These are phyloP conservation scores for Pteruthius melanotis DNA, from an alignment of 2,113 vertebrate genomes.

Conservation along the genomic window DNA sequence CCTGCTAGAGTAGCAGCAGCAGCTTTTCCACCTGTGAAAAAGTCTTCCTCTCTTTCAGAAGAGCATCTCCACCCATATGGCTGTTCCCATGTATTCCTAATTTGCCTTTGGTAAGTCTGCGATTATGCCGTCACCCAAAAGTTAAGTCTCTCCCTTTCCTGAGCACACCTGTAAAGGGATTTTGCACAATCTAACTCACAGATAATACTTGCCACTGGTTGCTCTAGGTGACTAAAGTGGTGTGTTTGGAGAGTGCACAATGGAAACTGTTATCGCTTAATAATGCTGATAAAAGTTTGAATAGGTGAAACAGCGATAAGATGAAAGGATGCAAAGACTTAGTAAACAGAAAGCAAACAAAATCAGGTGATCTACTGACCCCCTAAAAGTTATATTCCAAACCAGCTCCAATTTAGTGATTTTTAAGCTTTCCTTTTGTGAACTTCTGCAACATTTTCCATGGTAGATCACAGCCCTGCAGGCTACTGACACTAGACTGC, in stretches of 20 bases:
- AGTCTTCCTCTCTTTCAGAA: neutral
- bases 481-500: neutral
- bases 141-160: neutral
- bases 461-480: neutral
- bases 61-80: neutral
- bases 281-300: neutral
- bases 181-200: neutral
- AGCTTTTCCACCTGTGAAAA: neutral
- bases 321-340: constrained; percentile 11
- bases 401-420: neutral
- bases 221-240: neutral
- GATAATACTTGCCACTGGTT: neutral
- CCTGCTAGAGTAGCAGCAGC: neutral
- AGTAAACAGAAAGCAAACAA: constrained; percentile 14
- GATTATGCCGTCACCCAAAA: neutral
- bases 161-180: neutral
- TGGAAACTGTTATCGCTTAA: constrained; percentile 36
- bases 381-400: neutral
- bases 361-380: neutral
- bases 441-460: neutral
- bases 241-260: neutral
- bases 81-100: neutral
- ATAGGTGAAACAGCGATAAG: neutral
- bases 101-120: neutral
- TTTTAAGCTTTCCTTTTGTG: neutral